Evolutionary conservation across 1,140 invertebrate genomes (phyloP).

Genomic region (Meloidogyne exigua): DNA sequence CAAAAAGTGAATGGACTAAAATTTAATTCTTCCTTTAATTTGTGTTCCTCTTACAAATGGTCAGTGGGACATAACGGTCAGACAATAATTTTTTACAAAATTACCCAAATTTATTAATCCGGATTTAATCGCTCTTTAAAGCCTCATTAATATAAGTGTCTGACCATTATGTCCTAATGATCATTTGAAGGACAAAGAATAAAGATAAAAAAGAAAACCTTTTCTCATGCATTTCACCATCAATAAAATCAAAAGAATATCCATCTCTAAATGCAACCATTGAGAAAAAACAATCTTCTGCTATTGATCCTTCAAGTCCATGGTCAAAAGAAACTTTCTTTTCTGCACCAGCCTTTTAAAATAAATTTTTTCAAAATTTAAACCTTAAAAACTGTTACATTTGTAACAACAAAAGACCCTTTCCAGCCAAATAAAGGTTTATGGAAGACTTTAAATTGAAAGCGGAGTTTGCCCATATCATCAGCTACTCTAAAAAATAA

Average conservation of each 20-base stretch:
- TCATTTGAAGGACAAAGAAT: no score
- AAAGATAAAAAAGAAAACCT: slow-evolving; percentile 61
- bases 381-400: no score
- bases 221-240: slow-evolving; percentile 92
- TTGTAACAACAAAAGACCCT: slow-evolving; percentile 84
- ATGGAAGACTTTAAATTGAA: slow-evolving; percentile 88
- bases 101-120: no score
- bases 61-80: no score
- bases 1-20: slow-evolving; percentile 81
- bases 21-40: no score
- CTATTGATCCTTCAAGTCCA: slow-evolving; percentile 89
- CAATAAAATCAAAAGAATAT: slow-evolving; percentile 81
- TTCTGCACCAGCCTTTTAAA: slow-evolving; percentile 78
- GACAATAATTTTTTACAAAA: no score
- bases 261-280: slow-evolving; percentile 74
- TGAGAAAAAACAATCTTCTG: slow-evolving; percentile 93
- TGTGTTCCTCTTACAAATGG: no score
- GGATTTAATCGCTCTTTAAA: no score
- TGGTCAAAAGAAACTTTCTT: slow-evolving; percentile 88
- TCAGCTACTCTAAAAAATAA: slow-evolving; percentile 74
- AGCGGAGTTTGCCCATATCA: slow-evolving; percentile 84
- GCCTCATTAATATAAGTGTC: no score
- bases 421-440: slow-evolving; percentile 96
- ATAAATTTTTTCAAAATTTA: not conserved
- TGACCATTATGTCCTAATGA: no score